These are phyloP conservation scores for Hirtodrosophila histrioides DNA, from an alignment of 2,888 invertebrate species.

Conservation along the genomic window DNA sequence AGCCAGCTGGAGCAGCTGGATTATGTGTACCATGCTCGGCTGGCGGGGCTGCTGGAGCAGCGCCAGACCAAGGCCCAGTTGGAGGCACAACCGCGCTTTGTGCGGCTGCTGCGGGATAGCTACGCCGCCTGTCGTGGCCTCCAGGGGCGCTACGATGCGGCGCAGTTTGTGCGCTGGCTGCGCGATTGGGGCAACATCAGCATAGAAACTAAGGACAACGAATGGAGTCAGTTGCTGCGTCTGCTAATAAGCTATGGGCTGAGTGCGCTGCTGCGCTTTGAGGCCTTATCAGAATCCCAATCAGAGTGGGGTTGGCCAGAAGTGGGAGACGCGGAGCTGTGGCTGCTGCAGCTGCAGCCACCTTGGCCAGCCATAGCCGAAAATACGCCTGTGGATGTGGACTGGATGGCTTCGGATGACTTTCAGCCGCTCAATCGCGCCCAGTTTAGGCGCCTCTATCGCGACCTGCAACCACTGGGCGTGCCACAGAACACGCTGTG, in stretches of 20 bases:
- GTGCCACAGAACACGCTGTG: conserved; percentile 13
- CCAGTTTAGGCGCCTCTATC: conserved; percentile 16
- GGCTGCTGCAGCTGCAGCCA: conserved; percentile 24
- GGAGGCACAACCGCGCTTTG: conserved; percentile 21
- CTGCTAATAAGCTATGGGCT: conserved; percentile 3
- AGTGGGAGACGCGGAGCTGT: not conserved
- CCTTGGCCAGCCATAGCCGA: conserved; percentile 15
- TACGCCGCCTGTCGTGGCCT: conserved; percentile 47
- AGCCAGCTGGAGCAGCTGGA: conserved; percentile 49
- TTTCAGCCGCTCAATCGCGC: not conserved
- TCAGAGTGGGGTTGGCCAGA: no score
- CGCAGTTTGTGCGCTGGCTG: conserved; percentile 29
- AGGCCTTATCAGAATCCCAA: not conserved
- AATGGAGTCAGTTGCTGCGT: conserved; percentile 2
- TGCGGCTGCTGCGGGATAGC: conserved; percentile 27
- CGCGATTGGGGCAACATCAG: not conserved
- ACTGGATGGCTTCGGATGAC: not conserved
- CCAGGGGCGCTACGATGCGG: conserved; percentile 2
- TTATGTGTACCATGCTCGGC: conserved; percentile 31
- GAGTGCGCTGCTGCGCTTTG: not conserved
- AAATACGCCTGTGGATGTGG: not conserved
- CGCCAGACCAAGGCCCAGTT: not conserved
- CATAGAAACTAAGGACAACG: not conserved
- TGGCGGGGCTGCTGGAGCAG: conserved; percentile 16
- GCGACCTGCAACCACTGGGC: conserved; percentile 6